Evolutionary conservation across 2,113 vertebrate species (phyloP).

Genomic region (Manacus vitellinus): DNA sequence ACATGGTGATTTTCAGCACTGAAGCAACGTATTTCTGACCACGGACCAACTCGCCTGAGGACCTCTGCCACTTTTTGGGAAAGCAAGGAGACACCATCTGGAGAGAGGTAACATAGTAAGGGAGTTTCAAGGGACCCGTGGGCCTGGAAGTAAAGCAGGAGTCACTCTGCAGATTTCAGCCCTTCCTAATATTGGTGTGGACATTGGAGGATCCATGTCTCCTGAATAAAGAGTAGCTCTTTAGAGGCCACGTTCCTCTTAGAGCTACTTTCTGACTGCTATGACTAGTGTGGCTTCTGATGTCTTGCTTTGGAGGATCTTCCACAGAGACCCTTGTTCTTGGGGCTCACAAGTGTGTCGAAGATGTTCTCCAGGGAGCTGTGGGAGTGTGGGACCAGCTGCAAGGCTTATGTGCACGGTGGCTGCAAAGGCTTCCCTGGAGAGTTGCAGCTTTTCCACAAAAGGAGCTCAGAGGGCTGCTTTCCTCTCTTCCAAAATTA

Average conservation of each 20-base stretch:
- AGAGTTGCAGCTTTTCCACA: not conserved
- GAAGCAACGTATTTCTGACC: not conserved
- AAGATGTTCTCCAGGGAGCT: not conserved
- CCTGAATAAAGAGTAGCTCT: not conserved
- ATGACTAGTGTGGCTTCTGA: not conserved
- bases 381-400: not conserved
- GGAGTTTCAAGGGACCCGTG: not conserved
- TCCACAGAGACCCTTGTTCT: not conserved
- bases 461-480: not conserved
- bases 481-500: not conserved
- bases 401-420: not conserved
- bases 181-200: not conserved
- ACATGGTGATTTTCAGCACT: not conserved
- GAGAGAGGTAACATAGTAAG: not conserved
- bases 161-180: not conserved
- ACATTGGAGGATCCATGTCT: not conserved
- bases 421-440: not conserved
- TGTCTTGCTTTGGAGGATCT: not conserved
- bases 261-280: not conserved
- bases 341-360: accelerated
- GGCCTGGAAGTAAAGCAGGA: not conserved
- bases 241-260: not conserved
- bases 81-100: not conserved
- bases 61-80: not conserved
- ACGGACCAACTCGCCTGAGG: accelerated